A percentile compares a stretch with the other conserved stretches of the same genome.
These are phyloP conservation scores for Scaptomyza montana DNA, from an alignment of 1,140 invertebrate species.

Conservation along the genomic window DNA sequence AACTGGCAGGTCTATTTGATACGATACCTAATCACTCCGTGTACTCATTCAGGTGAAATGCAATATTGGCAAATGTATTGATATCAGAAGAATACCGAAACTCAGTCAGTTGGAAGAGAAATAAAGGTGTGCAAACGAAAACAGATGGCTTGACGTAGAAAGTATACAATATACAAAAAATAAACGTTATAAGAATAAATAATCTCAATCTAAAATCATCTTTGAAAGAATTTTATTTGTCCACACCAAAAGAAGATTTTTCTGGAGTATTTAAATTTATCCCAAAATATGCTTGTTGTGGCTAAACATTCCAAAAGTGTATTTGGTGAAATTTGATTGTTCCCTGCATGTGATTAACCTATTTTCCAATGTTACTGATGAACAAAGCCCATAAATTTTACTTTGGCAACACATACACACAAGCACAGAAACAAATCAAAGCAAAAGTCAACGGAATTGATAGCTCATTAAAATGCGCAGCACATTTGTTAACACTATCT, in stretches of 20 bases:
- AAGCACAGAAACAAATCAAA: slow-evolving; percentile 22
- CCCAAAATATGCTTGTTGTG: too few relatives aligned
- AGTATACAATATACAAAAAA: too few relatives aligned
- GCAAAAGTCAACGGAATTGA: slow-evolving; percentile 27
- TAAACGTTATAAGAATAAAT: too few relatives aligned
- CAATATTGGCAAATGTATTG: too few relatives aligned
- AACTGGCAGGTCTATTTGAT: too few relatives aligned
- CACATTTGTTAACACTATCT: slow-evolving; percentile 37
- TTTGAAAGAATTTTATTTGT: not conserved
- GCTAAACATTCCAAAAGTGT: not conserved
- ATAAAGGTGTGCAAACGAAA: too few relatives aligned
- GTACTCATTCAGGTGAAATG: too few relatives aligned
- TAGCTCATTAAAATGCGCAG: slow-evolving; percentile 50
- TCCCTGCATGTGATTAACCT: slow-evolving; percentile 65
- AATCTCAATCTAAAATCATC: too few relatives aligned
- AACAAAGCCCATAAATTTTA: slow-evolving; percentile 59
- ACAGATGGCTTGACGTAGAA: too few relatives aligned
- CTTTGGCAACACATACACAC: slow-evolving; percentile 19
- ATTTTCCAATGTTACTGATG: slow-evolving; percentile 62
- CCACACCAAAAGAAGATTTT: not conserved
- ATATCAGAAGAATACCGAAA: too few relatives aligned
- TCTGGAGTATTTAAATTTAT: not conserved
- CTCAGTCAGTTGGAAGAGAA: too few relatives aligned
- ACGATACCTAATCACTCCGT: too few relatives aligned
- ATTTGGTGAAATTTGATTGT: slow-evolving; percentile 26